Conservation (phyloP, 2,888 invertebrate genomes). For the Peribatodes rhomboidaria region DNA sequence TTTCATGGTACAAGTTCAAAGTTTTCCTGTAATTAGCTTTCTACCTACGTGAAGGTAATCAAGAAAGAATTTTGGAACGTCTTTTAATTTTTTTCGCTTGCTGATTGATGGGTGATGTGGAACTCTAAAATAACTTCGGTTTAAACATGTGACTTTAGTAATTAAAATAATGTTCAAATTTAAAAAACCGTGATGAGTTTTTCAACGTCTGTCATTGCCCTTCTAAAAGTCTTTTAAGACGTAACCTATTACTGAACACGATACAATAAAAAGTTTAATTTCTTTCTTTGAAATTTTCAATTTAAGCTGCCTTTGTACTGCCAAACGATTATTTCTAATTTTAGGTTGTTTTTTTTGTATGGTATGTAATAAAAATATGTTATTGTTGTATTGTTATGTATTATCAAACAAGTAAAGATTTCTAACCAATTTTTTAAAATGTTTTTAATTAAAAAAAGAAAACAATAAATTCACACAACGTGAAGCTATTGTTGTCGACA, state of each 20-base stretch:
- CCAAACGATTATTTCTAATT: no score
- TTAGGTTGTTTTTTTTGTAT: no score
- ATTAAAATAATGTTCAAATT: slow-evolving; percentile 22
- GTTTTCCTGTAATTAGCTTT: slow-evolving; percentile 63
- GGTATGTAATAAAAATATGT: no score
- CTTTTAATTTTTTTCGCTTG: slow-evolving; percentile 27
- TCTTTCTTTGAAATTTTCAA: no score
- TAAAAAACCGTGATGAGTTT: background rate
- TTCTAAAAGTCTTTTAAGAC: background rate
- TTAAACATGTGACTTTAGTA: slow-evolving; percentile 31
- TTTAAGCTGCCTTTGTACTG: no score
- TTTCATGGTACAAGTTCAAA: slow-evolving; percentile 76
- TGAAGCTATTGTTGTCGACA: no score
- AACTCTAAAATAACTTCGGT: slow-evolving; percentile 24
- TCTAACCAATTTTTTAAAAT: no score
- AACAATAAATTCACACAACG: no score
- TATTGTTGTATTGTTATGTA: no score
- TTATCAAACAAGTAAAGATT: no score
- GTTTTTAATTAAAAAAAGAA: no score
- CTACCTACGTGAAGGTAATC: slow-evolving; percentile 67
- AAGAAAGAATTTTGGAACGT: slow-evolving; percentile 52
- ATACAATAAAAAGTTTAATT: no score
- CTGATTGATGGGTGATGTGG: slow-evolving; percentile 32
- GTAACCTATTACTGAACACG: background rate
- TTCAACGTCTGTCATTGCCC: background rate